Evolutionary conservation across 2,888 invertebrate genomes (phyloP).

Genomic region (Pollenia labialis): DNA sequence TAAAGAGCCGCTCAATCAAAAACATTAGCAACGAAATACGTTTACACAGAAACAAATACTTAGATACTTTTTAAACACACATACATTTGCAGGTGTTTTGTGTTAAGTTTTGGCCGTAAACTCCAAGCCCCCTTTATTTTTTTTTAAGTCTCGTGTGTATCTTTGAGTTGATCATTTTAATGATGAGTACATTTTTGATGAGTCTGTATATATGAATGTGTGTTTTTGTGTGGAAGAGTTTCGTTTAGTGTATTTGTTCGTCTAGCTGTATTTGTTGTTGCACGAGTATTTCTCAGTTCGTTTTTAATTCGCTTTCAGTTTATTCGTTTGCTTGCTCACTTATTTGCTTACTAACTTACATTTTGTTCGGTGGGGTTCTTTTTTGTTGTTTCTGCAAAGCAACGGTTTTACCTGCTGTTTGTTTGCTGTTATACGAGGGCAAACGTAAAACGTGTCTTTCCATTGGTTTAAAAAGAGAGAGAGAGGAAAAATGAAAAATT

Average conservation of each 20-base stretch:
- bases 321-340: constrained; percentile 60
- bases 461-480: no score
- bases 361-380: constrained; percentile 61
- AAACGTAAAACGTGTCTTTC: no score
- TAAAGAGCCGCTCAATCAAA: constrained; percentile 62
- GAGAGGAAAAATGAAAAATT: no score
- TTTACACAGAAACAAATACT: background rate
- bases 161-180: constrained; percentile 19
- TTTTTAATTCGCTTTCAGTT: constrained; percentile 76
- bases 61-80: background rate
- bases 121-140: constrained; percentile 51
- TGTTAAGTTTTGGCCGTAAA: constrained; percentile 20
- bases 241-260: constrained; percentile 43
- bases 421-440: constrained; percentile 28
- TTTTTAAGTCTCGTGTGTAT: background rate
- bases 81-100: constrained; percentile 30
- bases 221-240: background rate
- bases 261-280: constrained; percentile 50
- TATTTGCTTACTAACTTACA: constrained; percentile 71
- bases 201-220: background rate
- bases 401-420: constrained; percentile 76
- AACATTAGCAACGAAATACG: constrained; percentile 50
- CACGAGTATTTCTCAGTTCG: constrained; percentile 36
- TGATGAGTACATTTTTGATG: constrained; percentile 54
- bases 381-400: constrained; percentile 75